Base-by-base conservation (phyloP, 2,113 vertebrate species). In the Prietella phreatophila region DNA sequence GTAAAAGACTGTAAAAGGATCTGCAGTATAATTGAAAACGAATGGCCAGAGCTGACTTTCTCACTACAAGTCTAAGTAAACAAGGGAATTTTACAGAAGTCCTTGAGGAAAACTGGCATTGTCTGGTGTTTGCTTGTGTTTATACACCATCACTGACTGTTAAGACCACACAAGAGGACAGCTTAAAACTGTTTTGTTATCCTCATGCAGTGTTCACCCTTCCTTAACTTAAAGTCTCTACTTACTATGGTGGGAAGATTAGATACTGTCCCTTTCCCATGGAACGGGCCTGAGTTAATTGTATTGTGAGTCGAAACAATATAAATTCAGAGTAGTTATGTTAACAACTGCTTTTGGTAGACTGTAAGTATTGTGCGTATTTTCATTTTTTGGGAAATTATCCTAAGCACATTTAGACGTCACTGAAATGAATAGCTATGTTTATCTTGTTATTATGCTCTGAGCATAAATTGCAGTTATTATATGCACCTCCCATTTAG, bases 91-190 rank as follows among this genome's bases (percentile, higher is more conserved):
- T 76, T 22, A 63, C 36, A 58, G n/a, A 83, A 15, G 20, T 75
- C n/a, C 27, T 36, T 27, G 30, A 36, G 22, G 33, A n/a, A 87
- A 42, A 73, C 36, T 36, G 78, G 7, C 33, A 82, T 82, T 80
- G 47, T 39, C 22, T 63, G 27, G 13, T 88, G 47, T 79, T 82
- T 67, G 87, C 13, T 47, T 79, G 25, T 88, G 71, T 83, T 67
- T 83, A 83, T 25, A 82, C 39, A 78, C 87, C 61, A 61, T 86
- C 71, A 56, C 73, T 80, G 80, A 85, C 83, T 9, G 87, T 36
- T 73, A 80, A 42, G 87, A 82, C 88, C 89, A 86, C 89, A 91
- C 86, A 89, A 53, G 69, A 71, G 67, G 79, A 63, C 30, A 71
- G 67, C 17, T 82, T 82, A 84, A 78, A 71, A 82, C 42, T 86